Evolutionary conservation across 2,113 vertebrate species (phyloP).

Genomic region (Dunckerocampus dactyliophorus): DNA sequence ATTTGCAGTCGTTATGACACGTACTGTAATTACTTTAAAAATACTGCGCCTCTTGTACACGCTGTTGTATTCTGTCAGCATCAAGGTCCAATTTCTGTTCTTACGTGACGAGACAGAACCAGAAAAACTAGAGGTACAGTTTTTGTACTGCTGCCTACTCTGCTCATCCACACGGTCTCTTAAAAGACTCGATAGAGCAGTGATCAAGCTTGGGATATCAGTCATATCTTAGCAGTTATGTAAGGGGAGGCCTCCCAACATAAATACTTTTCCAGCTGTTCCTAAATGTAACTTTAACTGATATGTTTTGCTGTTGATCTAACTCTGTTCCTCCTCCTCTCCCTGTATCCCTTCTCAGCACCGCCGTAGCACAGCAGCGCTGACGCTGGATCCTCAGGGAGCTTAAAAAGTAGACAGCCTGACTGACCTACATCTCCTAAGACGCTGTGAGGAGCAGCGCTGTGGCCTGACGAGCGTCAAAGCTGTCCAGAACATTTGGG

Average conservation of each 20-base stretch:
- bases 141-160: no score
- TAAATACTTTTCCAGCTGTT: no score
- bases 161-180: no score
- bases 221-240: neutral
- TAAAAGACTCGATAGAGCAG: neutral
- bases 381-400: conserved; percentile 45
- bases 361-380: conserved; percentile 36
- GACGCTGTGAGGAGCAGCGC: conserved; percentile 29
- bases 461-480: conserved; percentile 26
- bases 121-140: neutral
- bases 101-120: neutral
- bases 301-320: conserved; percentile 18
- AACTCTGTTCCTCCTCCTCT: conserved; percentile 11
- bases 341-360: conserved; percentile 29
- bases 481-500: conserved; percentile 30
- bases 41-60: no score
- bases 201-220: no score
- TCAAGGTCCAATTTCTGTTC: no score
- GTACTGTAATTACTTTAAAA: no score
- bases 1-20: no score
- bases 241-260: neutral
- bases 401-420: conserved; percentile 41
- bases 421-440: conserved; percentile 62
- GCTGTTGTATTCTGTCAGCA: no score
- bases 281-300: conserved; percentile 13